Evolutionary conservation across 2,113 vertebrate genomes (phyloP).

Genomic region (Ia io): DNA sequence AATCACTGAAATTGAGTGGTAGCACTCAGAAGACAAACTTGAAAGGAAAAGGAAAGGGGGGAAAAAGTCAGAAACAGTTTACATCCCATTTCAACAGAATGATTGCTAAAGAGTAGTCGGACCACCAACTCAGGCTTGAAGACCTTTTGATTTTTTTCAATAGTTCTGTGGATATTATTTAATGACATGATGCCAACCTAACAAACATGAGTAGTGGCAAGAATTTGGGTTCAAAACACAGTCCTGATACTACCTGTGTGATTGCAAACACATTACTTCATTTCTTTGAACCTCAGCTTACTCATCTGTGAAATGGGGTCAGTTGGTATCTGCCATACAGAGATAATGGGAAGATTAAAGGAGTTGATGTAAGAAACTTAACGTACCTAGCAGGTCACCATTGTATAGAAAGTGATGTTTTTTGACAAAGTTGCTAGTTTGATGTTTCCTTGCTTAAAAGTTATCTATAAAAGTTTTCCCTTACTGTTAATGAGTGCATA

Average conservation of each 20-base stretch:
- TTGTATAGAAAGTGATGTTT: background rate
- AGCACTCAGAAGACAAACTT: background rate
- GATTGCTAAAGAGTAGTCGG: background rate
- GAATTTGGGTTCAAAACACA: background rate
- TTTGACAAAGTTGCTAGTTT: background rate
- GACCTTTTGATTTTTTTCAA: background rate
- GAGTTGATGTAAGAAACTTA: background rate
- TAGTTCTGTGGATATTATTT: background rate
- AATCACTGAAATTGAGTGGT: background rate
- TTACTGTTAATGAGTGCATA: background rate
- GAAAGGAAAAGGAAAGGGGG: background rate
- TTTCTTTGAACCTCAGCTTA: background rate
- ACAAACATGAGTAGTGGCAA: background rate
- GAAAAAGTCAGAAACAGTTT: background rate
- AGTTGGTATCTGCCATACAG: background rate
- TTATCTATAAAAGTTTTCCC: background rate
- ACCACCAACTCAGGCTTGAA: background rate
- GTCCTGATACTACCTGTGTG: background rate
- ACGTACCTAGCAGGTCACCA: background rate
- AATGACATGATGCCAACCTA: background rate
- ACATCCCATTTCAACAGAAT: background rate
- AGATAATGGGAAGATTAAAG: background rate
- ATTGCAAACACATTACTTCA: background rate
- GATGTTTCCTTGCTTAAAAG: background rate
- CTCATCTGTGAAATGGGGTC: background rate